These are phyloP conservation scores for Pristionchus entomophagus DNA, from an alignment of 2,888 invertebrate genomes.

Conservation along the genomic window DNA sequence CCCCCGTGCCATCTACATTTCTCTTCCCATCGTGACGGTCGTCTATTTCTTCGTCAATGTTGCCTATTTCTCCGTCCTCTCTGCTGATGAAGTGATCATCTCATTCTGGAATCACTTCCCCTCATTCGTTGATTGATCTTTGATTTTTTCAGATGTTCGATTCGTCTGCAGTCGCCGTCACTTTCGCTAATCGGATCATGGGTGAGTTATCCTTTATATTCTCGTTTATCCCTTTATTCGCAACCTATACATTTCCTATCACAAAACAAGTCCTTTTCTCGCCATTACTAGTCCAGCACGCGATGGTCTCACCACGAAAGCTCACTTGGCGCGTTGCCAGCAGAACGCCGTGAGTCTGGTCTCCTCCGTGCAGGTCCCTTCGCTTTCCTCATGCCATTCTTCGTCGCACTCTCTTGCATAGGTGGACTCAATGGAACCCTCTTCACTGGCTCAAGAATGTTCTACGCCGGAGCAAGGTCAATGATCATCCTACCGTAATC, in stretches of 20 bases:
- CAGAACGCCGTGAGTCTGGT: no score
- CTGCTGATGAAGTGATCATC: conserved; percentile 83
- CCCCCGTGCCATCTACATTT: conserved; percentile 93
- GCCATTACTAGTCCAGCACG: no score
- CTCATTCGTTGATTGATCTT: not conserved
- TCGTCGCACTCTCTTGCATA: conserved; percentile 94
- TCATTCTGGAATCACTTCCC: conserved; percentile 60
- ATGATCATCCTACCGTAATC: no score
- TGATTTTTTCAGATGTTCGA: conserved; percentile 77
- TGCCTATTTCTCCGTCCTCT: conserved; percentile 91
- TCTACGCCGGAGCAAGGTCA: conserved; percentile 81
- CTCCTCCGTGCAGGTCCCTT: conserved; percentile 81
- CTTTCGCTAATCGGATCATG: conserved; percentile 90
- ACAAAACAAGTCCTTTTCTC: no score
- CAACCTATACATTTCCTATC: not conserved
- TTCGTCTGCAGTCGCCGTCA: conserved; percentile 90
- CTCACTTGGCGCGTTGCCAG: no score
- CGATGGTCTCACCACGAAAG: no score
- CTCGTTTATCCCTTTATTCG: conserved; percentile 97
- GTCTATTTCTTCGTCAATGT: conserved; percentile 92
- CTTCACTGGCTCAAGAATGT: conserved; percentile 87
- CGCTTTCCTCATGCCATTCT: conserved; percentile 93
- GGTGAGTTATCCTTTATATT: conserved; percentile 80
- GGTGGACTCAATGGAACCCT: conserved; percentile 95
- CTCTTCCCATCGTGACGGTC: conserved; percentile 89